These are phyloP conservation scores for Phataginus tetradactyla DNA, from an alignment of 2,797 vertebrate species.

Conservation along the genomic window DNA sequence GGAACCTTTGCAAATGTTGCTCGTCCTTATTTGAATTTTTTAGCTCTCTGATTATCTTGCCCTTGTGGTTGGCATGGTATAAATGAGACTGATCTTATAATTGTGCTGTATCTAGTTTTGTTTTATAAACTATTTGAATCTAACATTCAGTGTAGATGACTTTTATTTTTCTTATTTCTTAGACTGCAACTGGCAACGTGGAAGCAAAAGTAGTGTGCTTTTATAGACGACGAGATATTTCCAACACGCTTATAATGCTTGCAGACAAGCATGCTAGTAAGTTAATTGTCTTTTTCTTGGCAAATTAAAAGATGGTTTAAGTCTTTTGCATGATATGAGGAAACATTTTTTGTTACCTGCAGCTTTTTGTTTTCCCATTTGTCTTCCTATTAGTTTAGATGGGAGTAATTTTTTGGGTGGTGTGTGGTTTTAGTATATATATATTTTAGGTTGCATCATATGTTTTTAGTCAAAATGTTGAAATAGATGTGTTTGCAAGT, in stretches of 20 bases:
- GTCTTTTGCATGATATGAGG: not conserved
- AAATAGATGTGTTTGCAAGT: constrained; percentile 40
- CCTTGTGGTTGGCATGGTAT: constrained; percentile 25
- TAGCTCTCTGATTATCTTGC: not conserved
- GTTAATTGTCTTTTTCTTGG: constrained; percentile 82
- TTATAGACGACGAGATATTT: constrained; percentile 98
- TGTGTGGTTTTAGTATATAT: constrained; percentile 53
- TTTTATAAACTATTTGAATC: constrained; percentile 63
- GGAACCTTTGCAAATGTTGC: not conserved
- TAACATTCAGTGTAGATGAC: constrained; percentile 65
- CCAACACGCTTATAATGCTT: constrained; percentile 98
- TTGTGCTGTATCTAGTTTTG: constrained; percentile 27
- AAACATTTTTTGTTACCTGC: not conserved
- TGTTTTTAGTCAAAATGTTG: constrained; percentile 39
- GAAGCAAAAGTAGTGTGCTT: constrained; percentile 99
- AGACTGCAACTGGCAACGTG: constrained; percentile 98
- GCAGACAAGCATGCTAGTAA: constrained; percentile 99
- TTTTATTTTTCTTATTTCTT: constrained; percentile 83
- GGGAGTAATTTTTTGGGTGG: constrained; percentile 44
- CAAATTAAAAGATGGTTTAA: constrained; percentile 32
- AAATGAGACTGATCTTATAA: constrained; percentile 20
- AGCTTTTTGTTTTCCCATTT: not conserved
- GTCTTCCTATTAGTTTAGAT: constrained; percentile 49
- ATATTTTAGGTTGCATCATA: not conserved
- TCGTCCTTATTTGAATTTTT: constrained; percentile 46